Evolutionary conservation across 2,888 invertebrate genomes (phyloP), one percentile per base, ranked within the genome.

Genomic region (Plagiodera versicolora): DNA sequence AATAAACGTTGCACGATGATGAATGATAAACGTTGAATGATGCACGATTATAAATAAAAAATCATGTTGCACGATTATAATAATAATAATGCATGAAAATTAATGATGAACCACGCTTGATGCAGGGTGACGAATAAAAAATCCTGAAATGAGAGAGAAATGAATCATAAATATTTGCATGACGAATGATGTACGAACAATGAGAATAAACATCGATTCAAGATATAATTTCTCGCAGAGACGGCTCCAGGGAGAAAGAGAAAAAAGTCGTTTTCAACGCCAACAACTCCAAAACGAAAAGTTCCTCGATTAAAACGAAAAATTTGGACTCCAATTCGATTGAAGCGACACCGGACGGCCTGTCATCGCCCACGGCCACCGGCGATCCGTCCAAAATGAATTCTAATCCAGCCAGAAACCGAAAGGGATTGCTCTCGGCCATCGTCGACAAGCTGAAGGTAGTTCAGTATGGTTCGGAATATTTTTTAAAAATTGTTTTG

Each of bases 361-460:
- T 83, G 10, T 81, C 83, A 1, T 83, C 83, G 0, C 83, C 87
- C 1, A 84, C 85, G 4, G 84, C 84, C 58, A 64, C 67, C 8
- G 77, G 85, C 2, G 88, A 88, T 75, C 74, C 85, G 0, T 85
- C 85, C 49, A 73, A 87, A 0, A 83, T 84, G 44, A 83, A 84
- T n/a, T 81, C 84, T 14, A 83, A 84, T 70, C 86, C 86, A 71
- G 86, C 86, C 71, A 85, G 85, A 51, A 90, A 89, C 70, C 82
- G 89, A 49, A 90, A 91, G 75, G 87, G 89, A 53, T 89, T 89
- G 0, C 81, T 93, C n/a, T 90, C 89, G 65, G 92, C 93, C 16
- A 92, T 95, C 11, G 92, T 95, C 70, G 93, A 94, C 74, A 94
- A 94, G 77, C 79, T 95, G 18, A 91, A 91, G 57, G 60, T 56